Evolutionary conservation across 2,888 invertebrate genomes (phyloP).

Genomic region (Ectemnius continuus): DNA sequence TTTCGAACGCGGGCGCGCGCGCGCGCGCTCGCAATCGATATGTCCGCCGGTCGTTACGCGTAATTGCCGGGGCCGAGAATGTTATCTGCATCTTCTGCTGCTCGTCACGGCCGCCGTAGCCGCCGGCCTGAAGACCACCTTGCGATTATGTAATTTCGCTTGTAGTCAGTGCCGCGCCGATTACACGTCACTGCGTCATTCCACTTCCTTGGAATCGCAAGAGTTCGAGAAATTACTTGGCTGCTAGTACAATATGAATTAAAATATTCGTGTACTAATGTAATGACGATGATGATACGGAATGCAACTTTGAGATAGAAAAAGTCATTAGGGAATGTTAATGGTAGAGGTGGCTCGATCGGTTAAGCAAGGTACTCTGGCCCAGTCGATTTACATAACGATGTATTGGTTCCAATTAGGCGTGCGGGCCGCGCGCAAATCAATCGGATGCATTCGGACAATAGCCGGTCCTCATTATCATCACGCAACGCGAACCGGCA

Average conservation of each 20-base stretch:
- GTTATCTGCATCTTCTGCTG: constrained; percentile 26
- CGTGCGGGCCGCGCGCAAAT: constrained; percentile 8
- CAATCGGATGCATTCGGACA: constrained; percentile 38
- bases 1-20: constrained; percentile 37
- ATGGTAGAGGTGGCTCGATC: background rate
- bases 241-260: too few relatives aligned
- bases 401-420: constrained; percentile 39
- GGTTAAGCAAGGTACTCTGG: background rate
- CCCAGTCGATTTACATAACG: constrained; percentile 25
- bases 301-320: too few relatives aligned
- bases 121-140: constrained; percentile 15
- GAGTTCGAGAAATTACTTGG: too few relatives aligned
- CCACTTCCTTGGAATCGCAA: too few relatives aligned
- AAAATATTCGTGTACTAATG: too few relatives aligned
- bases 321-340: too few relatives aligned
- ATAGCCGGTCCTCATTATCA: constrained; percentile 39
- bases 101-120: constrained; percentile 1
- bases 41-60: constrained; percentile 43
- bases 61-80: constrained; percentile 40
- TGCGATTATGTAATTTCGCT: constrained; percentile 23
- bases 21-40: constrained; percentile 28
- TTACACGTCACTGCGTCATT: too few relatives aligned
- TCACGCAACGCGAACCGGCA: constrained; percentile 29
- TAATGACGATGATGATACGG: too few relatives aligned
- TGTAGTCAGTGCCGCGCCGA: background rate